These are phyloP conservation scores for Cricetomys ansorgei DNA, from an alignment of 2,113 vertebrate species.

Conservation along the genomic window DNA sequence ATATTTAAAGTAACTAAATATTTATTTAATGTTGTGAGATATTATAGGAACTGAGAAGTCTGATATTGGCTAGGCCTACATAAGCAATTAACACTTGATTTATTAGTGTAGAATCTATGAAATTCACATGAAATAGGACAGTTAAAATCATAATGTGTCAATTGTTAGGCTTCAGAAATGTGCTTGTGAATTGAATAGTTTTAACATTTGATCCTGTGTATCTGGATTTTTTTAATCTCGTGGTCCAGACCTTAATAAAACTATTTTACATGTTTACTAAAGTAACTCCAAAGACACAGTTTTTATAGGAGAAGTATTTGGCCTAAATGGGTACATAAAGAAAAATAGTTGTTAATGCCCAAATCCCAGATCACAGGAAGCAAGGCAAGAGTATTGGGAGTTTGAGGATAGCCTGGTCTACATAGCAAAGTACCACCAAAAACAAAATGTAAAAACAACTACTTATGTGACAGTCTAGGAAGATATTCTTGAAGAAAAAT, in stretches of 20 bases:
- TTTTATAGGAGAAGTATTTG: background rate
- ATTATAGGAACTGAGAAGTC: background rate
- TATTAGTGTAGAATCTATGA: background rate
- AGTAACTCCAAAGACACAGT: background rate
- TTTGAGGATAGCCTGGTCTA: background rate
- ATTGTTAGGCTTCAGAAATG: background rate
- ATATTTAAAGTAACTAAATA: background rate
- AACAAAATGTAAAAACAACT: background rate
- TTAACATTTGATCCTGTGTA: background rate
- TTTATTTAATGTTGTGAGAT: background rate
- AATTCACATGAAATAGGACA: background rate
- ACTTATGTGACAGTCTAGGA: background rate
- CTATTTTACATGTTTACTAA: background rate
- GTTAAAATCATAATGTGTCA: background rate
- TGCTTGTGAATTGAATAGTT: background rate
- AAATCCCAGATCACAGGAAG: background rate
- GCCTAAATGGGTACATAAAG: background rate
- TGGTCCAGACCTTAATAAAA: background rate
- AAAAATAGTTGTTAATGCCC: background rate
- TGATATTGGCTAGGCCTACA: background rate
- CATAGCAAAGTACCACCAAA: background rate
- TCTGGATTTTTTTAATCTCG: background rate
- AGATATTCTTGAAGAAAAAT: constrained; percentile 24
- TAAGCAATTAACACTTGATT: background rate
- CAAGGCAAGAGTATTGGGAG: background rate